These are phyloP conservation scores for Tinea trinotella DNA, from an alignment of 2,888 invertebrate genomes.

Conservation along the genomic window DNA sequence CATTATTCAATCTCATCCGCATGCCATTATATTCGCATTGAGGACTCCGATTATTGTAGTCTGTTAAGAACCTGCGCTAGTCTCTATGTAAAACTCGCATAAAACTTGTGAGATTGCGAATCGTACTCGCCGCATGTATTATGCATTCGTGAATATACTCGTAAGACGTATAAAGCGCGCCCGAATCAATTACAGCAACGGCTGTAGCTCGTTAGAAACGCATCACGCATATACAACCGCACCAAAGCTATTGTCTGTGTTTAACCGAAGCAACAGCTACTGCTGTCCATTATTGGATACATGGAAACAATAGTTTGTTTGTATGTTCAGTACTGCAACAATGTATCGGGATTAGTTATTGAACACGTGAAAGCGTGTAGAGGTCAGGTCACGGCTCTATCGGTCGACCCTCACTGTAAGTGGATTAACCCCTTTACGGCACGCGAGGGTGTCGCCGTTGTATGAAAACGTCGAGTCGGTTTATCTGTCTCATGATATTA, in stretches of 20 bases:
- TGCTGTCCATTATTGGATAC: not conserved
- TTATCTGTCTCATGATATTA: not conserved
- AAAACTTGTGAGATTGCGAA: conserved; percentile 26
- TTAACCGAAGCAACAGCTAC: not conserved
- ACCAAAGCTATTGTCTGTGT: conserved; percentile 24
- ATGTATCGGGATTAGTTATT: not conserved
- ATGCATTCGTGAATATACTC: conserved; percentile 71
- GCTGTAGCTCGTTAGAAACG: conserved; percentile 67
- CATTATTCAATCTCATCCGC: conserved; percentile 32
- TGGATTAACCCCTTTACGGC: conserved; percentile 61
- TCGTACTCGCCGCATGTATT: conserved; percentile 51
- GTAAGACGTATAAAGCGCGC: conserved; percentile 61
- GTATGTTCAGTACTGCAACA: not conserved
- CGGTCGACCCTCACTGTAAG: conserved; percentile 46
- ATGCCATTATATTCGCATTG: conserved; percentile 24
- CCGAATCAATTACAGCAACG: conserved; percentile 64
- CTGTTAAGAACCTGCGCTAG: not conserved
- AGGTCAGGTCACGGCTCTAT: conserved; percentile 46
- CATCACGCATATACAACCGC: conserved; percentile 70
- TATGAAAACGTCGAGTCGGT: not conserved
- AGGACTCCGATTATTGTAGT: not conserved
- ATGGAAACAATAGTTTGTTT: not conserved
- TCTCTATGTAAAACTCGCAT: conserved; percentile 19
- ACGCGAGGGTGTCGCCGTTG: conserved; percentile 34
- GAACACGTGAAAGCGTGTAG: conserved; percentile 4